phyloP scores from a whole-genome alignment of 2,113 vertebrate species.

The Spheniscus mendiculus region DNA sequence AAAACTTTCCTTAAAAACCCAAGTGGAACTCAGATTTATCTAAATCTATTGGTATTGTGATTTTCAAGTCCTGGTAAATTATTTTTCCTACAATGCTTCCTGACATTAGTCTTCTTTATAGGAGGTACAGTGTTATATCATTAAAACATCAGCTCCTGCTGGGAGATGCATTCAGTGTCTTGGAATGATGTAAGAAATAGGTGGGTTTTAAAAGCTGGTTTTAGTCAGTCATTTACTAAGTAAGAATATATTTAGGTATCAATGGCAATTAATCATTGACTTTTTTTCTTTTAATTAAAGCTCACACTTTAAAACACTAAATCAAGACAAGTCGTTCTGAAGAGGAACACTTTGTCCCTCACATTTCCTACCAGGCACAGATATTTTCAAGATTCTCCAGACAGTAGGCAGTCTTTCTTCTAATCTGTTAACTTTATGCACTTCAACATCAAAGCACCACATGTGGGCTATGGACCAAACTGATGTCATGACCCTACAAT shows the following conservation, averaged over 20 bases:
- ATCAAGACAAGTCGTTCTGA: conserved; percentile 13
- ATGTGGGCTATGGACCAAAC: not conserved
- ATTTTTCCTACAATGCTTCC: conserved; percentile 15
- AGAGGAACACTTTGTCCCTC: conserved; percentile 23
- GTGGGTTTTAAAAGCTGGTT: not conserved
- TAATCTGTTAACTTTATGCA: not conserved
- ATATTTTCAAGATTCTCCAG: conserved; percentile 39
- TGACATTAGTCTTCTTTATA: conserved; percentile 2
- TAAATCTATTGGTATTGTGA: not conserved
- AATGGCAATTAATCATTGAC: conserved; percentile 14
- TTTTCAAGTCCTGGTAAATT: not conserved
- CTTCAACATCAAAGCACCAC: not conserved
- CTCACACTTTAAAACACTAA: conserved; percentile 17
- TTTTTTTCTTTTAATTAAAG: conserved; percentile 39
- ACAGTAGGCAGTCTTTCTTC: not conserved
- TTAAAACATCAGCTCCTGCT: conserved; percentile 14
- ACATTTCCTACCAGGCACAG: not conserved
- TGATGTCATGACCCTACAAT: not conserved
- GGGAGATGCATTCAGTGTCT: not conserved
- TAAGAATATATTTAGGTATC: conserved; percentile 24
- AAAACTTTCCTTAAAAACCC: not conserved
- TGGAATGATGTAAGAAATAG: not conserved
- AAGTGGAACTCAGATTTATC: not conserved
- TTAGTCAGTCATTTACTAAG: conserved; percentile 11
- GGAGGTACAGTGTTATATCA: not conserved